Conservation (phyloP, 2,888 invertebrate genomes). For the Choristoneura rosaceana region DNA sequence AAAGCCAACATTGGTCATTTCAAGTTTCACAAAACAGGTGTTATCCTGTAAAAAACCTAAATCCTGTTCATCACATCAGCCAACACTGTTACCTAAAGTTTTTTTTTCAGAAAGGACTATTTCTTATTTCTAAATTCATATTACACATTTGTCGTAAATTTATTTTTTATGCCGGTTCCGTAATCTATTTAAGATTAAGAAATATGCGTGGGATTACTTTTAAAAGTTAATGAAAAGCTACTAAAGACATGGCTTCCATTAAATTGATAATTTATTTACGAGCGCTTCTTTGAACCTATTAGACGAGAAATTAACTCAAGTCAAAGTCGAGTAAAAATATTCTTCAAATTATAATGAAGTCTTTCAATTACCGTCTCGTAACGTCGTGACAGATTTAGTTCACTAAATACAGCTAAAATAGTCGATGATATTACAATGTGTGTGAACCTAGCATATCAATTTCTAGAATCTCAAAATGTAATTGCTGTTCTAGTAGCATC, state of each 20-base stretch:
- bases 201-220: neutral
- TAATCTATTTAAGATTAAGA: neutral
- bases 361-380: neutral
- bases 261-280: constrained; percentile 7
- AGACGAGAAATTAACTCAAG: constrained; percentile 2
- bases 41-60: no score
- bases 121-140: neutral
- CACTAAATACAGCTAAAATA: neutral
- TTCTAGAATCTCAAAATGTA: no score
- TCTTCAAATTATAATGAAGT: neutral
- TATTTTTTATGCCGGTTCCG: neutral
- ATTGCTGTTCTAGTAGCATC: no score
- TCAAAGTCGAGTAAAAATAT: constrained; percentile 5
- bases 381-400: neutral
- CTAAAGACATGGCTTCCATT: neutral
- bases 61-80: no score
- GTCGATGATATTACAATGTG: no score
- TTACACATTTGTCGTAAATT: neutral
- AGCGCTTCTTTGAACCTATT: constrained; percentile 4
- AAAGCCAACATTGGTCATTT: no score
- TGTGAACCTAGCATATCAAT: no score
- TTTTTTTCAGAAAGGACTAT: no score
- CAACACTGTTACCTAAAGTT: no score
- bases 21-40: no score
- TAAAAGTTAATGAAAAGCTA: neutral